Conservation (phyloP, 2,113 vertebrate genomes). For the Hydropotes inermis region DNA sequence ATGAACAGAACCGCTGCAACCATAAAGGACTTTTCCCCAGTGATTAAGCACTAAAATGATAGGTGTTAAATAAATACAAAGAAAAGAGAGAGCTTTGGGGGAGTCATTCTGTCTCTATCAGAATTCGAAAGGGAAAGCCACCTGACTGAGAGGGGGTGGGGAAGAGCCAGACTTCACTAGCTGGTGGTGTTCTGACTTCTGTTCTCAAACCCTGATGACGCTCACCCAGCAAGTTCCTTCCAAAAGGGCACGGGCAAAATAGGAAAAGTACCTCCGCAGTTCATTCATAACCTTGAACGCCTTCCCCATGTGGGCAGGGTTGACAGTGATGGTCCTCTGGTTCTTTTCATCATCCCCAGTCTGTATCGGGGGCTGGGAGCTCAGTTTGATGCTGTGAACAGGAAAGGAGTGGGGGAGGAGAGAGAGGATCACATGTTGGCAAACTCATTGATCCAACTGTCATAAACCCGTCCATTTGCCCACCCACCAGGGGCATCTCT, state of each 20-base stretch:
- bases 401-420: not conserved
- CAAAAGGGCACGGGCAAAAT: conserved; percentile 42
- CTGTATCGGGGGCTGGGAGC: conserved; percentile 79
- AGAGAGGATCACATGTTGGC: conserved; percentile 13
- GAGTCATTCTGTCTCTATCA: not conserved
- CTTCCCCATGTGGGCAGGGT: conserved; percentile 93
- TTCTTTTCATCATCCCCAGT: conserved; percentile 87
- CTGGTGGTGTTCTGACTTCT: not conserved
- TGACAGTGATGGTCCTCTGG: conserved; percentile 88
- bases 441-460: not conserved
- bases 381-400: conserved; percentile 79
- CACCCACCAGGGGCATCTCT: not conserved
- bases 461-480: not conserved
- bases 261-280: conserved; percentile 87
- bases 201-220: not conserved
- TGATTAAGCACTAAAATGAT: conserved; percentile 48
- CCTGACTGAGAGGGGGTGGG: not conserved
- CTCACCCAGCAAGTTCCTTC: not conserved
- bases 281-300: conserved; percentile 97
- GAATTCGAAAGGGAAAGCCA: not conserved
- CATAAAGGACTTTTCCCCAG: conserved; percentile 41
- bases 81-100: not conserved
- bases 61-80: conserved; percentile 46
- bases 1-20: conserved; percentile 60
- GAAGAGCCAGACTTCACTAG: conserved; percentile 17